Base-by-base conservation (phyloP, 2,113 vertebrate genomes). In the Neotoma lepida region DNA sequence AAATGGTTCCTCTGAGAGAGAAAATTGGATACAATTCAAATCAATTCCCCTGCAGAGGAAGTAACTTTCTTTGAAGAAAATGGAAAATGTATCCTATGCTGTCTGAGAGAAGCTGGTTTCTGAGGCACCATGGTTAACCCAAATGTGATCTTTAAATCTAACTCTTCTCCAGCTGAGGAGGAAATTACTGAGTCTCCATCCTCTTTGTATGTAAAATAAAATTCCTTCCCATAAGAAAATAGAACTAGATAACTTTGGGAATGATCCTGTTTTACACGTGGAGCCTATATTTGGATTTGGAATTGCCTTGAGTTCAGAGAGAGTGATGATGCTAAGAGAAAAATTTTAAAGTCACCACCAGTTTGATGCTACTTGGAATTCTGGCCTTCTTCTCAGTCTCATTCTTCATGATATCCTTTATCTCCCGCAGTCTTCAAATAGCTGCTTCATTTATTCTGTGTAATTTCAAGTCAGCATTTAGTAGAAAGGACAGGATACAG, bases 171-270 rank as follows among this genome's bases (percentile, higher is more conserved):
- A 98, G 97, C 98, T 98, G 98, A 98, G 97, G 98, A 98, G 98
- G 98, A 86, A 88, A 95, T 73, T 73, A 90, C 87, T 96, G 66
- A 97, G 98, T 99, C 98, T 99, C 98, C 98, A 98, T 98, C 98
- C 98, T 98, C 99, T 99, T 96, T 99, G 98, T 98, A 99, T 99
- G 98, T 99, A 98, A 98, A 99, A 99, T 99, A 98, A 99, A 98
- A 98, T 98, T 97, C 98, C 97, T 95, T 97, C 81, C 97, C 63
- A 41, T 41, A 46, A 73, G 24, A 71, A 51, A 56, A 58, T 64
- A 56, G 46, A 30, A 68, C 15, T 39, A 61, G 56, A 22, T 26
- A 41, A 68, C 0, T 51, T 61, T 33, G 46, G 35, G 7, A 61
- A 26, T 58, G 28, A 70, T 74, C 35, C 28, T 2, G 41, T 74